Conservation (phyloP, 2,797 vertebrate species). For the Hippopotamyrus pictus region DNA sequence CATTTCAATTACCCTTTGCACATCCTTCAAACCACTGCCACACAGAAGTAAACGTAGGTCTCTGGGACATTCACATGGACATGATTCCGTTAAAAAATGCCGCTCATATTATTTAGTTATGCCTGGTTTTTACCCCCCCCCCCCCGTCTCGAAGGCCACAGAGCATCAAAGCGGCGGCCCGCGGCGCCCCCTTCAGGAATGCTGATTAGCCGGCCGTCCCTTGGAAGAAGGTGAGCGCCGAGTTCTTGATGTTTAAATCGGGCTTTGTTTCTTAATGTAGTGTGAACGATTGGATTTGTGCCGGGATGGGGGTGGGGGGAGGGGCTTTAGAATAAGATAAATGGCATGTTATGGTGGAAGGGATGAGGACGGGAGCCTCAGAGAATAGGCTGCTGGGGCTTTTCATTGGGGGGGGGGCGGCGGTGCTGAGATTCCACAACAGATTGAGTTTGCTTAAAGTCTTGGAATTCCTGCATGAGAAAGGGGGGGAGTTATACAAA, state of each 20-base stretch:
- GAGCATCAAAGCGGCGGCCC: background rate
- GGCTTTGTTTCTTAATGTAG: background rate
- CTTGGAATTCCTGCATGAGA: constrained; percentile 5
- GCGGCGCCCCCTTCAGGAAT: background rate
- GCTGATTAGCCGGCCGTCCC: background rate
- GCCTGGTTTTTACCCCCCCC: background rate
- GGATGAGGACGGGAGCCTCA: background rate
- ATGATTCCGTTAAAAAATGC: background rate
- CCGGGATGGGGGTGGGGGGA: background rate
- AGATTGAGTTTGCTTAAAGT: constrained; percentile 4
- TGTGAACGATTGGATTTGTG: background rate
- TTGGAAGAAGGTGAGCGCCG: background rate
- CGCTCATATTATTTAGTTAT: background rate
- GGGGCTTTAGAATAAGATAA: background rate
- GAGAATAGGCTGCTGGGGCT: background rate
- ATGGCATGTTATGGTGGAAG: background rate
- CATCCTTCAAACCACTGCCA: background rate
- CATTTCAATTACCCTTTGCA: constrained; percentile 11
- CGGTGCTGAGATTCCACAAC: constrained; percentile 12
- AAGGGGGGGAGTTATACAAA: too few species aligned
- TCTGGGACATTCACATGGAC: background rate
- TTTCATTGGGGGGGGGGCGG: background rate
- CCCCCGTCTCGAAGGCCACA: background rate
- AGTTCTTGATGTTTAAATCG: background rate
- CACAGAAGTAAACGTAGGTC: background rate